Percentiles rank a stretch among this genome's conserved stretches.
phyloP scores from a whole-genome alignment of 2,888 invertebrate species.

The Latrodectus elegans region DNA sequence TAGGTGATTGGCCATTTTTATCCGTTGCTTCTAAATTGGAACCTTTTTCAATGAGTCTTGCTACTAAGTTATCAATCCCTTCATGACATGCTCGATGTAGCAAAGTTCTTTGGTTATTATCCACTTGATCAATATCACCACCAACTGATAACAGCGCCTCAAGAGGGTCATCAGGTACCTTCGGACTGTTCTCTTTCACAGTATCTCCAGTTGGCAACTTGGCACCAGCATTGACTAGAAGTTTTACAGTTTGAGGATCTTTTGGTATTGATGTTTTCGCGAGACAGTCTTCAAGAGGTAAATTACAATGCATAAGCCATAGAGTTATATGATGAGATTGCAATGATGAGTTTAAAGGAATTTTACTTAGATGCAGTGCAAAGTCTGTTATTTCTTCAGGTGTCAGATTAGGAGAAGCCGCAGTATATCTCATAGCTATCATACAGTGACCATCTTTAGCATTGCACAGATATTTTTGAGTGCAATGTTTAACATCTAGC shows the following conservation, averaged over 20 bases:
- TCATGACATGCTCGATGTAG: slow-evolving; percentile 86
- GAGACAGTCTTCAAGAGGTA: slow-evolving; percentile 74
- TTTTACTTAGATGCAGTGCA: slow-evolving; percentile 77
- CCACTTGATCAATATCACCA: slow-evolving; percentile 78
- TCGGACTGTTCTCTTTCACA: slow-evolving; percentile 72
- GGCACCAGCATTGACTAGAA: slow-evolving; percentile 85
- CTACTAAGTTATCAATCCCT: slow-evolving; percentile 83
- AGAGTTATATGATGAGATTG: slow-evolving; percentile 81
- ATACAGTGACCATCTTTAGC: slow-evolving; percentile 91
- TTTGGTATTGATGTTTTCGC: slow-evolving; percentile 68
- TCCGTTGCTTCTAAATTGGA: slow-evolving; percentile 81
- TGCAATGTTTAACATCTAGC: slow-evolving; percentile 97
- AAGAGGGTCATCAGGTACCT: slow-evolving; percentile 65
- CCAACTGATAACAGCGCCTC: slow-evolving; percentile 72
- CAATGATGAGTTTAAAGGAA: slow-evolving; percentile 73
- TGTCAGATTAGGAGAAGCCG: slow-evolving; percentile 77
- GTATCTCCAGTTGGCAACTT: slow-evolving; percentile 72
- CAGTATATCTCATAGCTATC: slow-evolving; percentile 84
- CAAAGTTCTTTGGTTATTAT: slow-evolving; percentile 81
- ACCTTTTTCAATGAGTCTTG: slow-evolving; percentile 80
- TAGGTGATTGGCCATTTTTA: slow-evolving; percentile 86
- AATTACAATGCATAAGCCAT: slow-evolving; percentile 84
- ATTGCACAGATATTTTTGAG: slow-evolving; percentile 92
- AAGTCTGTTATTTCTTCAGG: slow-evolving; percentile 77
- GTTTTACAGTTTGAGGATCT: slow-evolving; percentile 73